phyloP scores from a whole-genome alignment of 1,140 invertebrate species.

The Acarapis woodi region DNA sequence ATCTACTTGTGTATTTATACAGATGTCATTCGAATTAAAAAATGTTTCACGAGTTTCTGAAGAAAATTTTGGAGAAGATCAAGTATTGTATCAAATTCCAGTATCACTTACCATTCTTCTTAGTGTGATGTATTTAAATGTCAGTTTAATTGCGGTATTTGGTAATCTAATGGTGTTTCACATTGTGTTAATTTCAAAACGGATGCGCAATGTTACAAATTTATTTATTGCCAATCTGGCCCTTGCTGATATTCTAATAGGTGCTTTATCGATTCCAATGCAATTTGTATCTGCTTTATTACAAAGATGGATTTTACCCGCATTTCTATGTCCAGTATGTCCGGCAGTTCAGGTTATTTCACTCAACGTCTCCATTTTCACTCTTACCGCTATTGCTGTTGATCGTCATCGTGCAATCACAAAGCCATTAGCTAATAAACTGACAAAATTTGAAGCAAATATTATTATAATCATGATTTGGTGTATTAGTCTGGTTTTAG shows the following conservation, averaged over 20 bases:
- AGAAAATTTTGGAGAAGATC: background rate
- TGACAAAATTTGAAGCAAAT: conserved; percentile 5
- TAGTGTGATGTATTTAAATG: conserved; percentile 40
- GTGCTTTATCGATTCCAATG: conserved; percentile 50
- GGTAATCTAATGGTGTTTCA: conserved; percentile 66
- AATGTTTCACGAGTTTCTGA: background rate
- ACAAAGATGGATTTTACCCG: conserved; percentile 51
- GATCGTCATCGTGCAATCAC: conserved; percentile 62
- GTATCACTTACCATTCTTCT: conserved; percentile 1
- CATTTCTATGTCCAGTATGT: conserved; percentile 38
- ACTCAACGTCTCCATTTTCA: conserved; percentile 54
- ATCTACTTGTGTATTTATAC: too few relatives aligned
- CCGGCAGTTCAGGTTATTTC: conserved; percentile 45
- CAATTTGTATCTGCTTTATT: conserved; percentile 37
- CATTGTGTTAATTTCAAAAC: conserved; percentile 48
- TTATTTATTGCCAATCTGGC: conserved; percentile 74
- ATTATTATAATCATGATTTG: conserved; percentile 7
- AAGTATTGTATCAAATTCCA: background rate
- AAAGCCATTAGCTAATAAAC: conserved; percentile 29
- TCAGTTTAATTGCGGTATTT: conserved; percentile 41
- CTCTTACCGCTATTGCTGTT: conserved; percentile 46
- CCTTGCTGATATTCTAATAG: conserved; percentile 62
- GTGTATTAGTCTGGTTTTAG: conserved; percentile 2
- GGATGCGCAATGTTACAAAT: conserved; percentile 67
- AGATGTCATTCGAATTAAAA: too few relatives aligned